A percentile compares a stretch with the other conserved stretches of the same genome.
Evolutionary conservation across 2,888 invertebrate species (phyloP).

Genomic region (Xestia c-nigrum): DNA sequence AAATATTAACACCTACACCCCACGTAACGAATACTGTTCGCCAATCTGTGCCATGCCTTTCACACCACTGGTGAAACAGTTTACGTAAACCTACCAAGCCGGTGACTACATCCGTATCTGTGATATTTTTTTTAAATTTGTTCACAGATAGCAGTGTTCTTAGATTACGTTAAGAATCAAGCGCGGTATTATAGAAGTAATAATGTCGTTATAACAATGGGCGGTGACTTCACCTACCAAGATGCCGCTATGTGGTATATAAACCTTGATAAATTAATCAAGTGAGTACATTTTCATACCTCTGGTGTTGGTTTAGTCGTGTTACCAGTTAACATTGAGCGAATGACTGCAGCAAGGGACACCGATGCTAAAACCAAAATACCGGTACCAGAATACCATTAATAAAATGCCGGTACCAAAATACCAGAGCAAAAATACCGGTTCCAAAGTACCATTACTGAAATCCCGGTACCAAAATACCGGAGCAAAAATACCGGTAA

Average conservation of each 20-base stretch:
- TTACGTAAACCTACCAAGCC: neutral
- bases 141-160: slow-evolving; percentile 80
- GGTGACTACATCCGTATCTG: neutral
- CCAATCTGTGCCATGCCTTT: too few relatives aligned
- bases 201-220: slow-evolving; percentile 96
- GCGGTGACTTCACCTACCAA: slow-evolving; percentile 97
- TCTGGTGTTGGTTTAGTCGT: neutral
- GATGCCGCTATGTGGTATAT: slow-evolving; percentile 95
- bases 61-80: too few relatives aligned
- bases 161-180: slow-evolving; percentile 90
- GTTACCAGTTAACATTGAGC: too few relatives aligned
- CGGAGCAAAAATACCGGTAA: too few relatives aligned
- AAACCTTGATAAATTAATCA: slow-evolving; percentile 96
- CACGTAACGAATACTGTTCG: too few relatives aligned
- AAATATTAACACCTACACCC: too few relatives aligned
- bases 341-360: too few relatives aligned
- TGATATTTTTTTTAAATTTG: neutral
- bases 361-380: neutral
- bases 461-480: neutral
- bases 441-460: neutral
- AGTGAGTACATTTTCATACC: slow-evolving; percentile 82
- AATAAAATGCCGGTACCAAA: neutral
- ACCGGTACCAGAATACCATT: neutral
- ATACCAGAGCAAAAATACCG: neutral
- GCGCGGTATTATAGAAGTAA: slow-evolving; percentile 91